Evolutionary conservation across 2,113 vertebrate genomes (phyloP).

Genomic region (Etheostoma spectabile): DNA sequence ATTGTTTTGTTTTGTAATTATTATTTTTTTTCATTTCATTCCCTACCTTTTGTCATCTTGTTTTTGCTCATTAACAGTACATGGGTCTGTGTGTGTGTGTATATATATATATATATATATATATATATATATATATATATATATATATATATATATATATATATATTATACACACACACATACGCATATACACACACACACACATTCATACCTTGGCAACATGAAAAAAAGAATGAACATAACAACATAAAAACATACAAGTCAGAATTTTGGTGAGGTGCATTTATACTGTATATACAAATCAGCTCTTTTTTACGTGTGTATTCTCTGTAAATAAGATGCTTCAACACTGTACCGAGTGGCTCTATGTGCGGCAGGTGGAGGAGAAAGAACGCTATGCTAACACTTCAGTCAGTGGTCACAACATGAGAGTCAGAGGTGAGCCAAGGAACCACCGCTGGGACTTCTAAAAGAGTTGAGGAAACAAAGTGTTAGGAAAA

Average conservation of each 20-base stretch:
- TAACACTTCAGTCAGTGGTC: constrained; percentile 72
- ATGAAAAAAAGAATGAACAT: constrained; percentile 82
- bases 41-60: constrained; percentile 86
- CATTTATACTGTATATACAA: constrained; percentile 90
- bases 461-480: constrained; percentile 15
- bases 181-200: constrained; percentile 40
- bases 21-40: constrained; percentile 82
- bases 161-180: too few relatives aligned
- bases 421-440: constrained; percentile 33
- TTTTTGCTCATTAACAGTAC: constrained; percentile 99
- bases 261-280: constrained; percentile 97
- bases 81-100: constrained; percentile 82
- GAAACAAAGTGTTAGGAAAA: constrained; percentile 19
- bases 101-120: too few relatives aligned
- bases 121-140: too few relatives aligned
- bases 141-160: too few relatives aligned
- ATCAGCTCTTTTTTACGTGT: constrained; percentile 69
- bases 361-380: constrained; percentile 65
- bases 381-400: constrained; percentile 38
- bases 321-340: constrained; percentile 73
- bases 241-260: constrained; percentile 90
- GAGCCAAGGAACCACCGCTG: not conserved
- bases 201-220: constrained; percentile 80
- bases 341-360: constrained; percentile 65
- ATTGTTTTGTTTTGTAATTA: constrained; percentile 85